Evolutionary conservation across 2,888 invertebrate species (phyloP).

Genomic region (Hermaeophaga mercurialis): DNA sequence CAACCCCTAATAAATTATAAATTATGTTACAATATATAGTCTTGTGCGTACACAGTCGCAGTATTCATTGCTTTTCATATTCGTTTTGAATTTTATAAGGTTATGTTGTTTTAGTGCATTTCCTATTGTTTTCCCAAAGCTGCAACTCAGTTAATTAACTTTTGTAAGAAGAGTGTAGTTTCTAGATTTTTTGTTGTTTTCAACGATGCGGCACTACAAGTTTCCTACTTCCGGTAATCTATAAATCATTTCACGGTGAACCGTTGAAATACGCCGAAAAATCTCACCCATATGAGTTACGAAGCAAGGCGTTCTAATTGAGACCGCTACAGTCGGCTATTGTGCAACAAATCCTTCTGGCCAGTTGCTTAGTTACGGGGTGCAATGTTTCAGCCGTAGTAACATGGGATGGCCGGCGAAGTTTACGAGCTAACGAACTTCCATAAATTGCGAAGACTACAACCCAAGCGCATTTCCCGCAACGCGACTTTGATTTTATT

Average conservation of each 20-base stretch:
- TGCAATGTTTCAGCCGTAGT: slow-evolving; percentile 54
- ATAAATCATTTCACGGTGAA: slow-evolving; percentile 25
- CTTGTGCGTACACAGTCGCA: too few species aligned
- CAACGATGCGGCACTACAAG: slow-evolving; percentile 6
- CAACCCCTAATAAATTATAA: too few species aligned
- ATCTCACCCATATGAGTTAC: slow-evolving; percentile 30
- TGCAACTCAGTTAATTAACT: slow-evolving; percentile 13
- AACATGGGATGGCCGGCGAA: slow-evolving; percentile 53
- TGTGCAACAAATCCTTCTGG: slow-evolving; percentile 41
- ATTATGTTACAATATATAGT: too few species aligned
- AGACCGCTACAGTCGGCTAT: slow-evolving; percentile 42
- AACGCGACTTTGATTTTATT: slow-evolving; percentile 49
- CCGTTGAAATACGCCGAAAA: slow-evolving; percentile 30
- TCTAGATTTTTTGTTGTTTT: slow-evolving; percentile 5
- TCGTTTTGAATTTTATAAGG: too few species aligned
- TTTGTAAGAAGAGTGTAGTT: slow-evolving; percentile 7
- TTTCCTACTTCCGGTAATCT: slow-evolving; percentile 21
- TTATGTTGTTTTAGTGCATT: not conserved
- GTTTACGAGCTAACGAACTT: slow-evolving; percentile 55
- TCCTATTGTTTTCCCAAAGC: not conserved
- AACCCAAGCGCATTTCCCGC: slow-evolving; percentile 43
- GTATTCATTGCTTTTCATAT: too few species aligned
- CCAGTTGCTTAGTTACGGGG: slow-evolving; percentile 53
- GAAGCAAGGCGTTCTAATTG: slow-evolving; percentile 42
- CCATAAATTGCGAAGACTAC: slow-evolving; percentile 53